Evolutionary conservation across 2,888 invertebrate genomes (phyloP).

Genomic region (Limnephilus rhombicus): DNA sequence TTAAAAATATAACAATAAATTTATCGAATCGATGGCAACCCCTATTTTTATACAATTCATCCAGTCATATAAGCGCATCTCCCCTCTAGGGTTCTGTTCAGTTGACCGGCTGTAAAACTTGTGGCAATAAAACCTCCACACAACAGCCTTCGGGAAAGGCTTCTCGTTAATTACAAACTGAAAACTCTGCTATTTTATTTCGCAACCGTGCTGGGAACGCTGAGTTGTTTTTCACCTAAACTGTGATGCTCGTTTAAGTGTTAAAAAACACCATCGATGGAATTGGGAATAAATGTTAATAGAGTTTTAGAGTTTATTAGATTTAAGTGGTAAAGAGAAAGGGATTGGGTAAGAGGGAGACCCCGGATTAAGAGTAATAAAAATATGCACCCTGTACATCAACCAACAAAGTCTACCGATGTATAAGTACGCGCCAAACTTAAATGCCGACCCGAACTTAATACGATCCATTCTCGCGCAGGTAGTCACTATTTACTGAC

Average conservation of each 20-base stretch:
- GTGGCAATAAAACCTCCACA: conserved; percentile 39
- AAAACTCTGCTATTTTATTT: conserved; percentile 43
- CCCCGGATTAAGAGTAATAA: too few relatives aligned
- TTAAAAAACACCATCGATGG: neutral
- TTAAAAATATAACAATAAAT: too few relatives aligned
- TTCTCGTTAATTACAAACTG: conserved; percentile 48
- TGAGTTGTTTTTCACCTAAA: neutral
- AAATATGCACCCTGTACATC: neutral
- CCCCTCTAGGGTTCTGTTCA: conserved; percentile 14
- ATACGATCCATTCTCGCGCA: too few relatives aligned
- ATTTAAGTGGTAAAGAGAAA: neutral
- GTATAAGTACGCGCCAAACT: too few relatives aligned
- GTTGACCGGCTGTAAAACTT: conserved; percentile 48
- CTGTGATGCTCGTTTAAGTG: neutral
- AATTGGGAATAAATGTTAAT: neutral
- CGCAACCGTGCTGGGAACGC: neutral
- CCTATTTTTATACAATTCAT: conserved; percentile 19
- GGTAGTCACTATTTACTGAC: too few relatives aligned
- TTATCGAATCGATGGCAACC: neutral
- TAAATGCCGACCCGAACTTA: too few relatives aligned
- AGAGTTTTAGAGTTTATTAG: neutral
- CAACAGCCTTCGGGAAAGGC: conserved; percentile 28
- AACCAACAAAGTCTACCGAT: too few relatives aligned
- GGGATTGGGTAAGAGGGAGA: neutral
- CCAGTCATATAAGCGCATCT: conserved; percentile 4